Percentiles rank a stretch among this genome's conserved stretches.
Conservation (phyloP, 2,888 invertebrate genomes). For the Eupithecia insigniata region DNA sequence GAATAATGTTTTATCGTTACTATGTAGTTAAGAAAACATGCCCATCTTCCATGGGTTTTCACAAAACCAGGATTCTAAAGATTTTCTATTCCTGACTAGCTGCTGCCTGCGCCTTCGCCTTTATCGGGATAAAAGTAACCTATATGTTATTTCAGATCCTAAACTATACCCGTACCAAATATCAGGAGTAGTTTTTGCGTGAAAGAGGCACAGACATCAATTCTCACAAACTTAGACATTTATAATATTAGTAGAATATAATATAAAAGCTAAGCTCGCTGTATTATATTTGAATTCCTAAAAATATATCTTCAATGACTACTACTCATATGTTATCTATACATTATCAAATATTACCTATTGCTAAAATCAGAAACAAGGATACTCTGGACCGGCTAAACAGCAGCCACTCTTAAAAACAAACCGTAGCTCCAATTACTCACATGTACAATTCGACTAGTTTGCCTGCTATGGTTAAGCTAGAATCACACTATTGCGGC, state of each 20-base stretch:
- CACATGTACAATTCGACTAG: slow-evolving; percentile 6
- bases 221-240: too few species aligned
- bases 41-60: too few species aligned
- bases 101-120: too few species aligned
- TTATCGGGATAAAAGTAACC: too few species aligned
- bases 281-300: background rate
- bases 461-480: slow-evolving; percentile 33
- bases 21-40: background rate
- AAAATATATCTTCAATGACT: background rate
- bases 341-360: background rate
- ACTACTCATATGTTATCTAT: background rate
- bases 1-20: background rate
- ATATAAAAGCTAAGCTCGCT: background rate
- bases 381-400: background rate
- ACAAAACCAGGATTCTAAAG: background rate
- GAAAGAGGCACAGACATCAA: too few species aligned
- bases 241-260: too few species aligned
- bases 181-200: too few species aligned
- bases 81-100: background rate
- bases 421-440: slow-evolving; percentile 1
- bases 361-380: slow-evolving; percentile 1
- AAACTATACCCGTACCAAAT: too few species aligned
- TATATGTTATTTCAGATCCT: too few species aligned
- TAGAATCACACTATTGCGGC: slow-evolving; percentile 15
- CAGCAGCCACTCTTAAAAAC: background rate